A percentile compares a stretch with the other conserved stretches of the same genome.
These are phyloP conservation scores for Lochmaea crataegi DNA, from an alignment of 2,888 invertebrate genomes.

Conservation along the genomic window DNA sequence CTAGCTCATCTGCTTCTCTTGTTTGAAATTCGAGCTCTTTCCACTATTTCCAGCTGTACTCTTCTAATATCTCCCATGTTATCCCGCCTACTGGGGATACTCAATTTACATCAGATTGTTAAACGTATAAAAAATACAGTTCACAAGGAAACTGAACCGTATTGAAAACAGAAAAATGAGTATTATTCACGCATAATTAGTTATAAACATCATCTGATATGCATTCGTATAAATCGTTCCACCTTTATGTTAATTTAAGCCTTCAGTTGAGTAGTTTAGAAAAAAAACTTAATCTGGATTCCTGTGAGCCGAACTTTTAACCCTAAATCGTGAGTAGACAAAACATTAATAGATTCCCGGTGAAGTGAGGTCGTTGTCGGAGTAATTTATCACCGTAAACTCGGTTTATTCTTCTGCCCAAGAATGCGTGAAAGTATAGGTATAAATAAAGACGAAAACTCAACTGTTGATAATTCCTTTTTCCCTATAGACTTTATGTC, in stretches of 20 bases:
- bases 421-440: constrained; percentile 42
- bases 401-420: constrained; percentile 43
- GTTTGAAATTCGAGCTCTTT: constrained; percentile 55
- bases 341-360: constrained; percentile 45
- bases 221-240: not conserved
- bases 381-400: constrained; percentile 43
- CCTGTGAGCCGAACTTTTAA: constrained; percentile 21
- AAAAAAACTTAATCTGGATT: constrained; percentile 21
- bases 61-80: constrained; percentile 19
- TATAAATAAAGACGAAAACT: constrained; percentile 42
- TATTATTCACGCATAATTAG: no score
- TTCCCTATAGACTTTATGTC: not conserved
- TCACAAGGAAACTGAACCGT: no score
- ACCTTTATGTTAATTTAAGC: not conserved
- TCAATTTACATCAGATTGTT: constrained; percentile 57
- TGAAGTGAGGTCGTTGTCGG: constrained; percentile 37
- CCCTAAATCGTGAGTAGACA: constrained; percentile 40
- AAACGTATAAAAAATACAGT: constrained; percentile 28
- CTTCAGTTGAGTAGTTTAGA: not conserved
- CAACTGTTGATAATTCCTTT: constrained; percentile 39
- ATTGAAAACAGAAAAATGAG: no score
- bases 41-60: constrained; percentile 35
- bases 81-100: constrained; percentile 53
- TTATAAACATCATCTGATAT: no score
- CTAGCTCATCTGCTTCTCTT: constrained; percentile 61